A percentile compares a stretch with the other conserved stretches of the same genome.
phyloP scores from a whole-genome alignment of 2,888 invertebrate genomes.

The Cepaea hortensis region DNA sequence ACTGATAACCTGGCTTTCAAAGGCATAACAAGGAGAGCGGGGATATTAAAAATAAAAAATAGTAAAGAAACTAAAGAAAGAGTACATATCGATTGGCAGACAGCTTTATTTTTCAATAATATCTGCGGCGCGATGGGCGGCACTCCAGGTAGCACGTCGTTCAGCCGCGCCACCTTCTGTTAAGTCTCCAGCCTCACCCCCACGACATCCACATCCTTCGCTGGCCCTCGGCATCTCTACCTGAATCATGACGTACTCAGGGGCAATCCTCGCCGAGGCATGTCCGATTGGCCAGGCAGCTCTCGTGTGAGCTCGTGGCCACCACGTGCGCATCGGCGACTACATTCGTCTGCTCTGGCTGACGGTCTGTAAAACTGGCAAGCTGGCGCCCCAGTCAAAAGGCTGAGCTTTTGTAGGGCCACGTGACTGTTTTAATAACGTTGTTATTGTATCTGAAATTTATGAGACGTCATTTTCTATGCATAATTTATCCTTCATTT shows the following conservation, averaged over 20 bases:
- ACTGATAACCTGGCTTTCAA: no score
- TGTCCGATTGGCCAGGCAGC: slow-evolving; percentile 14
- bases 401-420: neutral
- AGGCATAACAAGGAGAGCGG: no score
- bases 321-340: neutral
- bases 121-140: no score
- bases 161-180: neutral
- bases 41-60: no score
- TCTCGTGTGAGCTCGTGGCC: slow-evolving; percentile 6
- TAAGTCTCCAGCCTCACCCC: neutral
- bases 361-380: slow-evolving; percentile 16
- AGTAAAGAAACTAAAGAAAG: no score
- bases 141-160: neutral
- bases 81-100: no score
- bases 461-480: no score
- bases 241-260: neutral
- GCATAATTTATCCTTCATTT: no score
- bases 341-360: neutral
- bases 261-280: slow-evolving; percentile 1
- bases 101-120: neutral
- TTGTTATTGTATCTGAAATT: no score
- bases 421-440: neutral
- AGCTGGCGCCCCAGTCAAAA: slow-evolving; percentile 3
- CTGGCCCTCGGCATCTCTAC: neutral
- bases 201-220: neutral